Evolutionary conservation across 2,797 vertebrate genomes (phyloP), one percentile per base, ranked within the genome.

Genomic region (Labeo calbasu): DNA sequence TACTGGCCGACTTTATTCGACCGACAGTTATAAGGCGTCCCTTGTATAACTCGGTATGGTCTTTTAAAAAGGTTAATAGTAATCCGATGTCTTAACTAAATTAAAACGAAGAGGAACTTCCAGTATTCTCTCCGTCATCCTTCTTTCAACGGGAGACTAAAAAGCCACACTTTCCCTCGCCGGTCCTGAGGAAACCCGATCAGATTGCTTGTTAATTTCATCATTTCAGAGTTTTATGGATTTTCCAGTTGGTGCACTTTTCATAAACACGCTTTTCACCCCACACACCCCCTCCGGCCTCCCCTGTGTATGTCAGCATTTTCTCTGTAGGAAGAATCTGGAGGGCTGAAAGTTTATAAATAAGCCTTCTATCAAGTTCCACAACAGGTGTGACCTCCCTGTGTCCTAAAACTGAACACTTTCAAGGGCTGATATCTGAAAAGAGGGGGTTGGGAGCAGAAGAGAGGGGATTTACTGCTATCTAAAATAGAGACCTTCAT

Each of bases 311-410:
- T 95, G 97, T 97, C 96, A 96, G 96, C 94, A 90, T 96, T 96
- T 97, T 98, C 97, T 97, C 95, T 96, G 96, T 96, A 94, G 95
- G 94, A 98, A 97, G 98, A 98, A 98, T 98, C 97, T 95, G 94
- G 94, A 96, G 96, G 96, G 95, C 96, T 95, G 97, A 98, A 99
- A 98, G 97, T 99, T 99, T 99, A 99, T 98, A 99, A 99, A 99
- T 99, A 99, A 99, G 96, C 96, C 98, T 98, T 99, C 98, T 97
- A 98, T 99, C 97, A 99, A 98, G 98, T 99, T 99, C 97, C 98
- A 97, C 97, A 98, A 98, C 98, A 99, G 98, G 98, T 99, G 98
- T 97, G 97, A 98, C 97, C 98, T 96, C 96, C 94, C 92, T 89
- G 95, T 97, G 97, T 98, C 97, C 98, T 97, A 99, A 99, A 99